These are phyloP conservation scores for Scartelaos histophorus DNA, from an alignment of 2,113 vertebrate genomes.

Conservation along the genomic window DNA sequence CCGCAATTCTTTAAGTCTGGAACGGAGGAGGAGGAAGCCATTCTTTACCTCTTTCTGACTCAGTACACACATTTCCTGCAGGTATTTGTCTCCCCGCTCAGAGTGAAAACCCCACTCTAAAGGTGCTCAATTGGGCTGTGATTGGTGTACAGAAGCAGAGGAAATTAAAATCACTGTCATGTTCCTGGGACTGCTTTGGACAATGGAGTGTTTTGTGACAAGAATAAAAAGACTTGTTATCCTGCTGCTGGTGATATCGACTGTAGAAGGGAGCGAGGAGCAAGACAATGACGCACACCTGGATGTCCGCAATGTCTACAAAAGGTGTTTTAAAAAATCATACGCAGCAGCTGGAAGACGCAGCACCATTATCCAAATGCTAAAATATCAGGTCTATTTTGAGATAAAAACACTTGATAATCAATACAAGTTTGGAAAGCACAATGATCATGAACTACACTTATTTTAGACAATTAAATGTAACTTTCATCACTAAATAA, in stretches of 20 bases:
- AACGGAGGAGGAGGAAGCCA: slow-evolving; percentile 6
- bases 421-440: no score
- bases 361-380: not conserved
- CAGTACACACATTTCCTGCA: slow-evolving; percentile 24
- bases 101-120: slow-evolving; percentile 37
- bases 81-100: slow-evolving; percentile 26
- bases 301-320: slow-evolving; percentile 27
- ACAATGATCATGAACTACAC: no score
- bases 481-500: no score
- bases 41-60: slow-evolving; percentile 27
- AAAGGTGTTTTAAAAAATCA: slow-evolving; percentile 22
- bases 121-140: slow-evolving; percentile 24
- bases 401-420: no score
- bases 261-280: slow-evolving; percentile 24
- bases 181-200: slow-evolving; percentile 37
- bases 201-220: slow-evolving; percentile 46
- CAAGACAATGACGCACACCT: slow-evolving; percentile 34
- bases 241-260: slow-evolving; percentile 40
- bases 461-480: no score
- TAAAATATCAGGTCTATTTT: no score
- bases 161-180: slow-evolving; percentile 57
- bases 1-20: no score
- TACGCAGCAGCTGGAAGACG: not conserved
- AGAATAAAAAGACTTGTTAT: slow-evolving; percentile 22
- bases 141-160: slow-evolving; percentile 34